Conservation (phyloP, 92 coral and sea anemone species). For the Palythoa heliodiscus region DNA sequence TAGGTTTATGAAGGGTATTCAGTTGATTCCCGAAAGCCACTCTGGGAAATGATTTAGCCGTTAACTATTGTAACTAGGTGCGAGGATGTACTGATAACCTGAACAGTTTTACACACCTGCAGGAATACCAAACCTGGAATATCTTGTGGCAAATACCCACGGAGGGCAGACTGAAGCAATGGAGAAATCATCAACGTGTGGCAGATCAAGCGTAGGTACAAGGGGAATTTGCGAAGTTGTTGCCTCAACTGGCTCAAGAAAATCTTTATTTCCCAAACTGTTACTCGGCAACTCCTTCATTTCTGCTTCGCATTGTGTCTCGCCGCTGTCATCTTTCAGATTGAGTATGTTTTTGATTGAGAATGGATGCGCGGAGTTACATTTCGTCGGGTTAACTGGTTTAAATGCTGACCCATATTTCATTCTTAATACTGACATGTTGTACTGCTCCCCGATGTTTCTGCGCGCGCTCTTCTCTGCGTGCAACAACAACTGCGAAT, state of each 20-base stretch:
- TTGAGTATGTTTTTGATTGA: conserved; percentile 40
- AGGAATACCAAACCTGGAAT: conserved; percentile 39
- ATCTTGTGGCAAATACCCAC: conserved; percentile 44
- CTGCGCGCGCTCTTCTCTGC: background rate
- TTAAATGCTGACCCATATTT: conserved; percentile 45
- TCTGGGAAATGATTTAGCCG: background rate
- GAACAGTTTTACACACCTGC: conserved; percentile 12
- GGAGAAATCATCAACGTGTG: conserved; percentile 17
- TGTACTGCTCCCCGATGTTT: background rate
- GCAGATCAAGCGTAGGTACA: background rate
- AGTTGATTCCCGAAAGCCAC: background rate
- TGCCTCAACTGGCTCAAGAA: background rate
- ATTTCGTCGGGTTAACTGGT: conserved; percentile 32
- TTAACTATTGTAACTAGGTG: background rate
- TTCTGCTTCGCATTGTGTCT: background rate
- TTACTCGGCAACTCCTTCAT: background rate
- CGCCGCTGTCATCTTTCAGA: conserved; percentile 23
- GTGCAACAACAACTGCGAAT: background rate
- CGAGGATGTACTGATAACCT: background rate
- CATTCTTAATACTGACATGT: conserved; percentile 37
- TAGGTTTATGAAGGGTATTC: background rate
- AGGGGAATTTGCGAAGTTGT: background rate
- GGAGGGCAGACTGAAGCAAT: conserved; percentile 31
- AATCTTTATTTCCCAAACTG: background rate
- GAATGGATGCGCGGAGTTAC: conserved; percentile 39